phyloP scores from a whole-genome alignment of 2,113 vertebrate genomes.

The Speoplatyrhinus poulsoni region DNA sequence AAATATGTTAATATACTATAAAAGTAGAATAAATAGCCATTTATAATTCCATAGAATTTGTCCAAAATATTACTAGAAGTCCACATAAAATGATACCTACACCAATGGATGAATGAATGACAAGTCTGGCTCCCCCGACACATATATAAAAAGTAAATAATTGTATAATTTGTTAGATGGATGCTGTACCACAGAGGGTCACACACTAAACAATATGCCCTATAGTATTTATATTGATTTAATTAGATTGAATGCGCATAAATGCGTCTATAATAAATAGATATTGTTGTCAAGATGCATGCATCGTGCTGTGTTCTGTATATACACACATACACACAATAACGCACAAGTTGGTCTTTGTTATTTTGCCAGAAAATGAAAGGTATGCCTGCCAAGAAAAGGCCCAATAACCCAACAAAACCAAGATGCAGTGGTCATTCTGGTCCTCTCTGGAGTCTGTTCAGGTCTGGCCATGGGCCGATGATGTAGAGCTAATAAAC shows the following conservation, averaged over 20 bases:
- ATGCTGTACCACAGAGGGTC: not conserved
- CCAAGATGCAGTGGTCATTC: conserved; percentile 45
- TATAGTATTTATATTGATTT: not conserved
- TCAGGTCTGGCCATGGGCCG: conserved; percentile 1
- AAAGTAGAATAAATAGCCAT: not conserved
- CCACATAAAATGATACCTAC: not conserved
- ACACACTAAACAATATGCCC: not conserved
- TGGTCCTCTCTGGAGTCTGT: conserved; percentile 10
- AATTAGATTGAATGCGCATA: not conserved
- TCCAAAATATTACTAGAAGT: conserved; percentile 14
- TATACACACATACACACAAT: conserved; percentile 4
- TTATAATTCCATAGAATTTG: conserved; percentile 24
- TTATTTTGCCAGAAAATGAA: conserved; percentile 36
- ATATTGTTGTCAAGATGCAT: not conserved
- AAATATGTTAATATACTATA: conserved; percentile 6
- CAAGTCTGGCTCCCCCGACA: not conserved
- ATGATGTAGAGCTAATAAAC: not conserved
- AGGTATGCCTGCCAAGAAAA: conserved; percentile 4
- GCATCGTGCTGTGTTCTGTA: not conserved
- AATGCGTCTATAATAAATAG: not conserved
- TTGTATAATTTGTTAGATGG: not conserved
- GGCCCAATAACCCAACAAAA: conserved; percentile 3
- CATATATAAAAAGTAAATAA: not conserved
- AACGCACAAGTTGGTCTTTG: conserved; percentile 13
- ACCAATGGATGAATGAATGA: not conserved